phyloP scores from a whole-genome alignment of 2,888 invertebrate genomes.

The Mechanitis mazaeus region DNA sequence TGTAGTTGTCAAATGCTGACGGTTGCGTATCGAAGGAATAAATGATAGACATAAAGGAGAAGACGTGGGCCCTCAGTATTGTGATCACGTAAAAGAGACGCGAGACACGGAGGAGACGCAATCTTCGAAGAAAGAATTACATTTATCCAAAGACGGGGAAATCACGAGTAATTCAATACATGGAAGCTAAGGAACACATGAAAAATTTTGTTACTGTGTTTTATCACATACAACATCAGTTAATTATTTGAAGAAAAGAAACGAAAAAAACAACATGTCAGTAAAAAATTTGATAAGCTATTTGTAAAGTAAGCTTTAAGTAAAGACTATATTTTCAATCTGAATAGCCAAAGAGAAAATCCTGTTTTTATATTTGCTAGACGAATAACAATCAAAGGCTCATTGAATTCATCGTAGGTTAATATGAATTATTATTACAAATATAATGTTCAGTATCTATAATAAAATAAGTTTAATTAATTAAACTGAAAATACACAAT shows the following conservation, averaged over 20 bases:
- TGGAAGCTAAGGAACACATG: conserved; percentile 50
- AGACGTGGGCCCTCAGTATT: conserved; percentile 55
- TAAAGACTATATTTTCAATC: too few species aligned
- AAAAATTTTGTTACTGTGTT: conserved; percentile 32
- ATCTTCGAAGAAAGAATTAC: conserved; percentile 72
- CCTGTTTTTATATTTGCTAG: too few species aligned
- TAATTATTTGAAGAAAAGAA: too few species aligned
- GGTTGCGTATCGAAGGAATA: conserved; percentile 66
- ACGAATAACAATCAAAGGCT: not conserved
- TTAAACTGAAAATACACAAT: not conserved
- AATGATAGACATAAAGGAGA: conserved; percentile 68
- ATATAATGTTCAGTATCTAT: not conserved
- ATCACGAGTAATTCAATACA: conserved; percentile 71
- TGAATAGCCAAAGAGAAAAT: too few species aligned
- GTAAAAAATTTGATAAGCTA: too few species aligned
- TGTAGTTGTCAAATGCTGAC: conserved; percentile 74
- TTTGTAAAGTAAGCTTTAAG: too few species aligned
- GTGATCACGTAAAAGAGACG: conserved; percentile 63
- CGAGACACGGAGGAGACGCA: conserved; percentile 60
- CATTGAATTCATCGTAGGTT: not conserved
- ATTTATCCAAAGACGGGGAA: conserved; percentile 68
- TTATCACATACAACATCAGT: not conserved
- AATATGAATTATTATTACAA: not conserved
- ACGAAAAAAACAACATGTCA: too few species aligned
- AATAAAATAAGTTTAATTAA: not conserved